Evolutionary conservation across 2,888 invertebrate genomes (phyloP), one percentile per base, ranked within the genome.

Genomic region (Stenichneumon culpator): DNA sequence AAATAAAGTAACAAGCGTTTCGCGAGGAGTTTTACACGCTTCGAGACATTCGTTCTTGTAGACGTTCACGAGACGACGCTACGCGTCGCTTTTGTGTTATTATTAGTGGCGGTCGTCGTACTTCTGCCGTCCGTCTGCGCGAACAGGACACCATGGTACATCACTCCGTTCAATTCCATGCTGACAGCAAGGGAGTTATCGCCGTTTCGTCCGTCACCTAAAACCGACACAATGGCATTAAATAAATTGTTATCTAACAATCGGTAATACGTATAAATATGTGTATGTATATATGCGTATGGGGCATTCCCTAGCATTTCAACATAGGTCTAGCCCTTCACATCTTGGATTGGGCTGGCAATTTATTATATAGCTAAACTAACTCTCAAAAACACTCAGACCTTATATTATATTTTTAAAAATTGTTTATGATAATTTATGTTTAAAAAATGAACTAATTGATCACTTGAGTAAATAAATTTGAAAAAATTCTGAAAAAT

Each of bases 91-190:
- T 92, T 92, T 39, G 89, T 89, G 83, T 90, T 89, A 86, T 89
- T 91, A 86, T 88, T 92, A 83, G 90, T 87, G 50, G 86, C 82
- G 85, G 69, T 87, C 79, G 81, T 77, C 75, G 85, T 78, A 83
- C 84, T 90, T 81, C 80, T 87, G 75, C 86, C 89, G 39, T 92
- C 91, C 7, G 77, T 89, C 86, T 93, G 96, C 73, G 97, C 96
- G 94, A 98, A 98, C 7, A 99, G 95, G 9, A 99, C 97, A 25
- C 99, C 99, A 94, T 99, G 98, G 94, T 99, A 99, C 94, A 97
- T 97, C 75, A 98, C 96, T 65, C 99, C 99, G 93, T 99, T 99
- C 86, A 99, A 95, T 94, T 99, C 99, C 97, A 99, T 98, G 91
- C 98, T 98, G 47, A 99, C 98, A 54, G 97, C 97, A 87, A 99